Evolutionary conservation across 2,888 invertebrate genomes (phyloP).

Genomic region (Auanema sp.): DNA sequence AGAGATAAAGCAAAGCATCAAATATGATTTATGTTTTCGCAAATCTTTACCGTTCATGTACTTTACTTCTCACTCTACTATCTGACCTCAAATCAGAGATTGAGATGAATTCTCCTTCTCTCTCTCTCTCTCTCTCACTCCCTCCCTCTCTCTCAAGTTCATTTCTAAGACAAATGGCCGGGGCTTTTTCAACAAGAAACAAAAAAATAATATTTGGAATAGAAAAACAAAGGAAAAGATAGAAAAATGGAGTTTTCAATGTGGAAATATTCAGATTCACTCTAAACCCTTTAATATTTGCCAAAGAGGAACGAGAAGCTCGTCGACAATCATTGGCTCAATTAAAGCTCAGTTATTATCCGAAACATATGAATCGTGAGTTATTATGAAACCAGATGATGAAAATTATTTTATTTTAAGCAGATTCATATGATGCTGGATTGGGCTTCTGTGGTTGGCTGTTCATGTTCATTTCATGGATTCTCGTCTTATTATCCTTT

Average conservation of each 20-base stretch:
- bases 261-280: conserved; percentile 52
- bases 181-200: background rate
- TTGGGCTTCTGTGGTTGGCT: conserved; percentile 58
- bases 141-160: conserved; percentile 14
- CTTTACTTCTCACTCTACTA: conserved; percentile 11
- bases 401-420: conserved; percentile 40
- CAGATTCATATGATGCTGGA: conserved; percentile 60
- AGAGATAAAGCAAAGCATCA: too few species aligned
- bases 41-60: too few species aligned
- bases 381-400: conserved; percentile 8
- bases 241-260: background rate
- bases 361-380: conserved; percentile 58
- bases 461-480: conserved; percentile 50
- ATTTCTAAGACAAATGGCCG: conserved; percentile 5
- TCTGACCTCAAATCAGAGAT: conserved; percentile 20
- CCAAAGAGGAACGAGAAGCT: conserved; percentile 62
- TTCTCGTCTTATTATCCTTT: conserved; percentile 46
- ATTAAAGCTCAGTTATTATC: conserved; percentile 62
- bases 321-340: conserved; percentile 62
- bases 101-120: background rate
- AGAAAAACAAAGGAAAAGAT: background rate
- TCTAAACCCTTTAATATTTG: conserved; percentile 62
- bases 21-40: too few species aligned
- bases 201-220: background rate
- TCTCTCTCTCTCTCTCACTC: conserved; percentile 14